Base-by-base conservation (phyloP, 23 tunicate species). In the Clavelina lepadiformis region DNA sequence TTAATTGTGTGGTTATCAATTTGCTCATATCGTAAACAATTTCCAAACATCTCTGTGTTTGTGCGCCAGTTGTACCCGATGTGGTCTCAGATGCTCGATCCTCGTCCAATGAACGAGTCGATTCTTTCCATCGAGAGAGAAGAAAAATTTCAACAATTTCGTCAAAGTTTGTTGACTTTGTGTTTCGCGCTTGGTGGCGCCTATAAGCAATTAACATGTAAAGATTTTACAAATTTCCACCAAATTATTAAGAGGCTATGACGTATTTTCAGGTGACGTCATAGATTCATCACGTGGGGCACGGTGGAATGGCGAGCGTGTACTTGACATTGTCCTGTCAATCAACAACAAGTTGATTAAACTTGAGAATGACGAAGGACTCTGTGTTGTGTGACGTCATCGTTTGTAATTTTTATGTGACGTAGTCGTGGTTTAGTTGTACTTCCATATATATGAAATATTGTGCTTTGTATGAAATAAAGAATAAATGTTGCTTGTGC, bases 71-170 rank as follows among this genome's bases (percentile, higher is more conserved):
- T 74, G 20, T 51, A 38, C 34, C 62, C 80, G 1, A 33, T 74
- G 71, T 74, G 80, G 80, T 74, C 80, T 20, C 80, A 70, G 8
- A 62, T 74, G 71, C 57, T 74, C n/a, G 37, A 74, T 24, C 51
- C 18, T 18, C 5, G 8, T 28, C 50, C 11, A 6, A 37, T 3
- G 7, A 7, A 37, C 5, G 50, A 63, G 4, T 5, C 49, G 22
- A 13, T 53, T n/a, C n/a, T n/a, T n/a, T n/a, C n/a, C n/a, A n/a
- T n/a, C n/a, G n/a, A n/a, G n/a, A n/a, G n/a, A n/a, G n/a, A n/a
- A n/a, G n/a, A n/a, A n/a, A n/a, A n/a, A n/a, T n/a, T n/a, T n/a
- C n/a, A n/a, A n/a, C n/a, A n/a, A n/a, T n/a, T n/a, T n/a, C n/a
- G n/a, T n/a, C n/a, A n/a, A n/a, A n/a, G n/a, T n/a, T n/a, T n/a